Evolutionary conservation across 1,140 invertebrate genomes (phyloP), one percentile per base, ranked within the genome.

Genomic region (Bicyclus anynana): DNA sequence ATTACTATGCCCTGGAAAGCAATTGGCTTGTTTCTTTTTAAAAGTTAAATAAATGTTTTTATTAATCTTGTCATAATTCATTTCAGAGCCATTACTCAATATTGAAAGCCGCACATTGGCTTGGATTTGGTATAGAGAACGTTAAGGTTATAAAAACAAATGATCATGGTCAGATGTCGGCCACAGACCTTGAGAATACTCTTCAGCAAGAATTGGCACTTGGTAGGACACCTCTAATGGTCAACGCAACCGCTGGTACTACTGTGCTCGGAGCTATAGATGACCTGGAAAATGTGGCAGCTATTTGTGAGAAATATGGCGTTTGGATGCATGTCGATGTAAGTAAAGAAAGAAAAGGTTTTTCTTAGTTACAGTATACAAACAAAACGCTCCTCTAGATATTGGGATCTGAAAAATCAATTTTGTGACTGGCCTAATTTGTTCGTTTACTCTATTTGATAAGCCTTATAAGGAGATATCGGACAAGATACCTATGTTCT

Each of bases 301-400:
- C 93, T 54, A 74, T 94, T 13, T 94, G 94, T 50, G 62, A 87
- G 12, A 87, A 90, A 14, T 86, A 93, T 72, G 73, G 89, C 66
- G 69, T 97, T 5, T 97, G 96, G 96, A 87, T 97, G 69, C 96
- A 98, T 84, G 93, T 97, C 57, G 96, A 97, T 90, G 93, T 94
- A 77, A 90, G 92, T 33, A 33, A 33, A 1, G 29, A 33, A 33
- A 33, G 9, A 33, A 33, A 33, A n/a, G 0, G n/a, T 12, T 33
- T 2, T 7, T 7, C 5, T 27, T 1, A 1, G 4, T 9, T 27
- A 2, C 5, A 1, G 33, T 4, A 35, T 35, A 35, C 1, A 1
- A n/a, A 35, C 10, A 35, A 6, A 12, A 35, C 10, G 10, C 10
- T 5, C 5, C 26, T 27, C n/a, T n/a, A n/a, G n/a, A n/a, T n/a